These are phyloP conservation scores for Leistus spinibarbis DNA, from an alignment of 2,888 invertebrate genomes.

Conservation along the genomic window DNA sequence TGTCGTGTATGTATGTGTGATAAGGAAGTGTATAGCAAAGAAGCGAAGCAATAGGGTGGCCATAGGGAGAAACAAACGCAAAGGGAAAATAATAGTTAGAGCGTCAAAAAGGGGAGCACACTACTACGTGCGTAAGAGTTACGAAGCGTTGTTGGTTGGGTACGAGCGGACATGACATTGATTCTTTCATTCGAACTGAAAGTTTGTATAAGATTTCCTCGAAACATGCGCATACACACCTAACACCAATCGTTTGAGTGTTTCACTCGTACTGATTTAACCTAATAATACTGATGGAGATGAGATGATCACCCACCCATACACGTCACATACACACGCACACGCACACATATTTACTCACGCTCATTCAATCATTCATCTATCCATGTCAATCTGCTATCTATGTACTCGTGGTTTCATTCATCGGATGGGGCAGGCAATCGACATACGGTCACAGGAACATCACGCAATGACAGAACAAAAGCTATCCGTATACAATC, in stretches of 20 bases:
- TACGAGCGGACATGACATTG: constrained; percentile 3
- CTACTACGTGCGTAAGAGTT: constrained; percentile 21
- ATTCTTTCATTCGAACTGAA: constrained; percentile 10
- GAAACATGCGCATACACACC: background rate
- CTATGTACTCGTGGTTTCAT: background rate
- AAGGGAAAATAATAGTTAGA: background rate
- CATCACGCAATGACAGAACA: constrained; percentile 34
- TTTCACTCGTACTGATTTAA: background rate
- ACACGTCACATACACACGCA: background rate
- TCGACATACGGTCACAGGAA: constrained; percentile 6
- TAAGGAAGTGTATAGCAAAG: background rate
- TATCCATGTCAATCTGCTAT: constrained; percentile 7
- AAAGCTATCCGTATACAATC: constrained; percentile 5
- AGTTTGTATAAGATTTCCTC: background rate
- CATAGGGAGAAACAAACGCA: background rate
- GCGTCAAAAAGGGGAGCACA: constrained; percentile 4
- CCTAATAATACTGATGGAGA: background rate
- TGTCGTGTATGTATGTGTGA: background rate
- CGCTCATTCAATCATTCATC: constrained; percentile 3
- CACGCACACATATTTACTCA: background rate
- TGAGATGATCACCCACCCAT: background rate
- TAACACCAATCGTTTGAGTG: background rate
- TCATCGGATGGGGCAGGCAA: background rate
- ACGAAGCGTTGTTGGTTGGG: constrained; percentile 8
- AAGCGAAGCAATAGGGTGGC: background rate